Base-by-base conservation (phyloP, 2,113 vertebrate species). In the Fukomys damarensis region DNA sequence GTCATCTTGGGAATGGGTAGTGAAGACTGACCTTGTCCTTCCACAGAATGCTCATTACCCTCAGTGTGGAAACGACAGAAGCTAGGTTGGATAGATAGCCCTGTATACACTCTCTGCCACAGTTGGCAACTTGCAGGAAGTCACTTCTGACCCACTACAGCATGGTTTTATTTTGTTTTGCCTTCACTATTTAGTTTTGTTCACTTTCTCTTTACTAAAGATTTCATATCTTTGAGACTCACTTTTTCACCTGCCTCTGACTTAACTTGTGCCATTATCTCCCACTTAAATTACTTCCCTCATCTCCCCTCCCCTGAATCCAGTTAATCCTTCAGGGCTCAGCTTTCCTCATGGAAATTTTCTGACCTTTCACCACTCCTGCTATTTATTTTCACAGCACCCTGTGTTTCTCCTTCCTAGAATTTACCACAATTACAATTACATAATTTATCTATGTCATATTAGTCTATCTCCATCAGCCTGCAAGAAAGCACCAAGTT, bases 281-380 rank as follows among this genome's bases (percentile, higher is more conserved):
- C 68, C 85, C 87, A 70, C 72, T 85, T 83, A 46, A 76, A 76
- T 56, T 70, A 56, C 65, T 74, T 84, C 76, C 80, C 87, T 46
- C 20, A 35, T n/a, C 13, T 43, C 63, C 58, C 74, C 74, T 63
- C 49, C 68, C 74, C 43, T 89, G 79, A 79, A 30, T 84, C 46
- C 89, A 91, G 86, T 84, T 97, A 77, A 84, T 52, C 61, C 94
- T 93, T 83, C 56, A 76, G 93, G 88, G 68, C 80, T 97, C 91
- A 86, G 74, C 63, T 92, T 95, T 96, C 90, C 74, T 93, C 63
- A n/a, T 92, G 86, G 96, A 96, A 95, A 94, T 81, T 92, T 96
- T 90, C 63, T 97, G 93, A 93, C 91, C 95, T 70, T 38, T 96
- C 85, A 68, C 84, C 74, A 56, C 28, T 83, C 70, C 49, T 74